A percentile compares a stretch with the other conserved stretches of the same genome.
Evolutionary conservation across 2,113 vertebrate species (phyloP).

Genomic region (Gymnarchus niloticus): DNA sequence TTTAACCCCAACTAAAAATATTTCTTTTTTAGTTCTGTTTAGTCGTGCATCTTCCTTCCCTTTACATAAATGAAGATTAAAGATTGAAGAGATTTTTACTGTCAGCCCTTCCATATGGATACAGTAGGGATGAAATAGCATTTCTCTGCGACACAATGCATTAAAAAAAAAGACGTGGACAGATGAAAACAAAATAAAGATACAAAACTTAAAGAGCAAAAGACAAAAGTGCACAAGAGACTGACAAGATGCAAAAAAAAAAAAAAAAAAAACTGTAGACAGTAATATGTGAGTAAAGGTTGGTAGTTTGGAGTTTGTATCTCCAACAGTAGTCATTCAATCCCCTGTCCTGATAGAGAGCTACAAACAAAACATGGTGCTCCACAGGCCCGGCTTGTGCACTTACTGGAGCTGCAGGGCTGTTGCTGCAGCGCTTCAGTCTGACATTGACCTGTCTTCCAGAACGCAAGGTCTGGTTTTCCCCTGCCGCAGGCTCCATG

Average conservation of each 20-base stretch:
- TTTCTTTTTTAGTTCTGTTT: background rate
- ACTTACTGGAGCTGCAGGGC: conserved; percentile 57
- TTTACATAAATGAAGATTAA: background rate
- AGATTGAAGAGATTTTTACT: too few species aligned
- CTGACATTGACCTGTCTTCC: conserved; percentile 74
- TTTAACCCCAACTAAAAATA: background rate
- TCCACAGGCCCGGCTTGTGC: background rate
- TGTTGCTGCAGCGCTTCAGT: conserved; percentile 57
- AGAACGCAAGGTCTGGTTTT: conserved; percentile 76
- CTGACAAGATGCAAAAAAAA: too few species aligned
- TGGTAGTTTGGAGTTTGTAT: too few species aligned
- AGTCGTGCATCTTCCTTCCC: background rate
- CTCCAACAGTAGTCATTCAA: background rate
- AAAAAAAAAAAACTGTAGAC: too few species aligned
- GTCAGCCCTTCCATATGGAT: too few species aligned
- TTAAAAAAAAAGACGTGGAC: too few species aligned
- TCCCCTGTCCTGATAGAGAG: background rate
- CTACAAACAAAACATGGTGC: background rate
- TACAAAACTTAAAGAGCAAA: too few species aligned
- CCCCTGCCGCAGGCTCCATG: conserved; percentile 64
- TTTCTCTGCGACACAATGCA: too few species aligned
- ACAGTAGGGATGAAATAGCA: too few species aligned
- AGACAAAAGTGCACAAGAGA: too few species aligned
- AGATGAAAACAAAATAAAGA: too few species aligned
- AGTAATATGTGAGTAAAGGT: too few species aligned